phyloP scores from a whole-genome alignment of 2,888 invertebrate genomes.

The Polyommatus iphigenia region DNA sequence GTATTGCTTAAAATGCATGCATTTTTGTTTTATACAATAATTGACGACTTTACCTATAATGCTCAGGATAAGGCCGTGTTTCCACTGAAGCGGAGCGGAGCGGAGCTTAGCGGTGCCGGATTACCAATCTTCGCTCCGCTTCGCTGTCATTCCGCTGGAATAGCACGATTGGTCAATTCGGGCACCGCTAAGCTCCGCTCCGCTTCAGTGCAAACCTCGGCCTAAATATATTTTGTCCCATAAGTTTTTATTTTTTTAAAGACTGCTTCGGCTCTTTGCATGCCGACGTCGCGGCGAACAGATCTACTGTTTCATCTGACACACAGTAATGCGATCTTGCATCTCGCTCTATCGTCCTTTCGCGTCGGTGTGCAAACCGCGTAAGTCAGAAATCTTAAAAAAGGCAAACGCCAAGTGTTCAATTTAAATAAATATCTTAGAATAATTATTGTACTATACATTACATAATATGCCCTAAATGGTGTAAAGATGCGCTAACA shows the following conservation, averaged over 20 bases:
- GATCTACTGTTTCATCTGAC: no score
- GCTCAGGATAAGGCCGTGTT: no score
- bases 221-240: not conserved
- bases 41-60: not conserved
- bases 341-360: not conserved
- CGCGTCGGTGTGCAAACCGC: not conserved
- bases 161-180: no score
- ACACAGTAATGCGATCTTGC: not conserved
- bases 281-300: not conserved
- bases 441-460: not conserved
- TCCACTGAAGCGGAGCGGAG: no score
- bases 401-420: constrained; percentile 1
- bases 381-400: not conserved
- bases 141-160: no score
- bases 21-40: not conserved
- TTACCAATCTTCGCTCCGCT: no score
- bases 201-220: no score
- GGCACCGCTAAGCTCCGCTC: no score
- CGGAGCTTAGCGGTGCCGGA: no score
- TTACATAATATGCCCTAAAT: not conserved
- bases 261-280: not conserved
- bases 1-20: not conserved
- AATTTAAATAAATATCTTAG: constrained; percentile 3
- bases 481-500: not conserved
- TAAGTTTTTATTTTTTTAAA: not conserved